These are phyloP conservation scores for Solea senegalensis DNA, from an alignment of 2,113 vertebrate genomes.

Conservation along the genomic window DNA sequence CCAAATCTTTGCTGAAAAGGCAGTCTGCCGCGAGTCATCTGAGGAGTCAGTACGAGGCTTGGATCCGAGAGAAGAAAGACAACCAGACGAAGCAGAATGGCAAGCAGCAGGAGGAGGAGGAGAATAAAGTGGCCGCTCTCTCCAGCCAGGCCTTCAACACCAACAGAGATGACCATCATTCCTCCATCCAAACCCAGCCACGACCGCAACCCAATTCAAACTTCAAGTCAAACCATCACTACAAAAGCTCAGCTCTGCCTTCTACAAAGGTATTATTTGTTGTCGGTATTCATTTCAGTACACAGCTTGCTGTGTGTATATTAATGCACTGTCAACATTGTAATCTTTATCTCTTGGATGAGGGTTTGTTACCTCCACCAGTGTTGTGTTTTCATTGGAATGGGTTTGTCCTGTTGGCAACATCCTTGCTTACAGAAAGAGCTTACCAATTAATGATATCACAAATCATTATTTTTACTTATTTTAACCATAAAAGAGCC, in stretches of 20 bases:
- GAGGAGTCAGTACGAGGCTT: constrained; percentile 34
- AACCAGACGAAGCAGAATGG: constrained; percentile 27
- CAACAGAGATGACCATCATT: constrained; percentile 17
- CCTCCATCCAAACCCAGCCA: constrained; percentile 25
- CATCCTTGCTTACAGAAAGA: no score
- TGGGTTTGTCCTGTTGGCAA: no score
- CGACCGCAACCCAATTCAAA: constrained; percentile 17
- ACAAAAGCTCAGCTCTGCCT: not conserved
- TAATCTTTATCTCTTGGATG: not conserved
- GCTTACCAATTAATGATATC: no score
- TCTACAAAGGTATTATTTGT: constrained; percentile 40
- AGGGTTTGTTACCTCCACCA: no score
- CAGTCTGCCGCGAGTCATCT: constrained; percentile 48
- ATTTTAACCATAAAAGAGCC: no score
- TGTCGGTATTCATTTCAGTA: not conserved
- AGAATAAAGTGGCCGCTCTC: not conserved
- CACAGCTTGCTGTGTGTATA: not conserved
- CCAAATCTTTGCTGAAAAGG: constrained; percentile 48
- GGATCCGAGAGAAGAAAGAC: constrained; percentile 14
- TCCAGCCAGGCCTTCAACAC: constrained; percentile 24
- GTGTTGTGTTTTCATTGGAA: no score
- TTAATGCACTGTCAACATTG: not conserved
- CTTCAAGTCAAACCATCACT: constrained; percentile 3
- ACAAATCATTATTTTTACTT: no score
- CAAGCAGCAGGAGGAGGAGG: constrained; percentile 12